Base-by-base conservation (phyloP, 2,113 vertebrate genomes). In the Hirundichthys speculiger region DNA sequence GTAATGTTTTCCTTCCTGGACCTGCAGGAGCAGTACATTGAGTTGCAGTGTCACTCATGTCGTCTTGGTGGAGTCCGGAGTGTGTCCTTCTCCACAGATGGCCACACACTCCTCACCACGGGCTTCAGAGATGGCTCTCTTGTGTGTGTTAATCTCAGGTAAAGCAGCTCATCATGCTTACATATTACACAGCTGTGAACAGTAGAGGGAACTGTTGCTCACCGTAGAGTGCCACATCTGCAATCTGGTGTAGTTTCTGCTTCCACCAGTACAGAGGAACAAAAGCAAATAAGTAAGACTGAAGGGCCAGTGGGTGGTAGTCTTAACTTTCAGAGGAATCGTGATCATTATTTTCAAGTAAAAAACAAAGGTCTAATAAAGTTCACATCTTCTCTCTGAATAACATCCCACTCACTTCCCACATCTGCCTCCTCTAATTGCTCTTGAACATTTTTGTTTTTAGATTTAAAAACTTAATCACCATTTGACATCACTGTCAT, bases 201-300 rank as follows among this genome's bases (percentile, higher is more conserved):
- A 85, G 65, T 9, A 88, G 88, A 77, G 83, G 82, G 83, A 72
- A 50, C 69, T 42, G 54, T 83, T 83, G 65, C 62, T 73, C 27
- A 0, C 64, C 40, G 13, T 13, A 27, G 13, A 14, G 6, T 42
- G 47, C 34, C 19, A 9, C 20, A 48, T 13, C 6, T 3, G 2
- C 45, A 46, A 52, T 30, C 45, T 53, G 48, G 19, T 40, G 3
- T n/a, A 24, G 59, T 39, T 41, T 75, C 19, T 75, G 15, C 38
- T 50, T 10, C 47, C 12, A 3, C 20, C 12, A 24, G 59, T 49
- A 40, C 25, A 52, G 45, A 18, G 22, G 38, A 30, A 57, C 24
- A 46, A 38, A 40, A 57, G 30, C 57, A 63, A 73, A 59, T n/a
- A n/a, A n/a, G n/a, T n/a, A n/a, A n/a, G n/a, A n/a, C n/a, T n/a